These are phyloP conservation scores for Caenorhabditis briggsae DNA, from an alignment of 1,140 invertebrate species.

Conservation along the genomic window DNA sequence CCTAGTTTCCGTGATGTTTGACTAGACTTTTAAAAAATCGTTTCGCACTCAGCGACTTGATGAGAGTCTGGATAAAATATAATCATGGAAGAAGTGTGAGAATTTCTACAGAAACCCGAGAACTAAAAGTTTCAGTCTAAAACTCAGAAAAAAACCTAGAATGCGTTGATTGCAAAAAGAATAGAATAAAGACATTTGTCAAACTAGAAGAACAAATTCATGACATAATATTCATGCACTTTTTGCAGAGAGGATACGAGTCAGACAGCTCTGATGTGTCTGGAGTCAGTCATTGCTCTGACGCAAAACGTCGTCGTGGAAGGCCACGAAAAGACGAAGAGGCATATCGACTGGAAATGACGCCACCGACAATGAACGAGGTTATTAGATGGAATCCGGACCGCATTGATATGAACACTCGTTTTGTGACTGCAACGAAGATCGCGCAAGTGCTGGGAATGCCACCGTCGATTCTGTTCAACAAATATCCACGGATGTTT, in stretches of 20 bases:
- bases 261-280: constrained; percentile 24
- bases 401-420: constrained; percentile 33
- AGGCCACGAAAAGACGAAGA: constrained; percentile 55
- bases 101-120: too few relatives aligned
- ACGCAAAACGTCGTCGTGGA: constrained; percentile 32
- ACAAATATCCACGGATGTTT: constrained; percentile 55
- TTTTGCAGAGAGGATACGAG: constrained; percentile 35
- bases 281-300: constrained; percentile 19
- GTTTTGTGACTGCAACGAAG: constrained; percentile 49
- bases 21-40: too few relatives aligned
- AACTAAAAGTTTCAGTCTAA: too few relatives aligned
- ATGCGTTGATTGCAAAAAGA: too few relatives aligned
- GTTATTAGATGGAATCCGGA: constrained; percentile 63
- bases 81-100: too few relatives aligned
- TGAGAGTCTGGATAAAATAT: too few relatives aligned
- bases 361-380: constrained; percentile 37
- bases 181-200: too few relatives aligned
- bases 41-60: too few relatives aligned
- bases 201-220: too few relatives aligned
- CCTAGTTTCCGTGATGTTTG: too few relatives aligned
- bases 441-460: constrained; percentile 39
- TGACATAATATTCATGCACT: background rate
- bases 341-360: constrained; percentile 37
- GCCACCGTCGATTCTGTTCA: constrained; percentile 36
- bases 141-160: too few relatives aligned